Evolutionary conservation across 1,140 invertebrate species (phyloP).

Genomic region (Epicauta chinensis): DNA sequence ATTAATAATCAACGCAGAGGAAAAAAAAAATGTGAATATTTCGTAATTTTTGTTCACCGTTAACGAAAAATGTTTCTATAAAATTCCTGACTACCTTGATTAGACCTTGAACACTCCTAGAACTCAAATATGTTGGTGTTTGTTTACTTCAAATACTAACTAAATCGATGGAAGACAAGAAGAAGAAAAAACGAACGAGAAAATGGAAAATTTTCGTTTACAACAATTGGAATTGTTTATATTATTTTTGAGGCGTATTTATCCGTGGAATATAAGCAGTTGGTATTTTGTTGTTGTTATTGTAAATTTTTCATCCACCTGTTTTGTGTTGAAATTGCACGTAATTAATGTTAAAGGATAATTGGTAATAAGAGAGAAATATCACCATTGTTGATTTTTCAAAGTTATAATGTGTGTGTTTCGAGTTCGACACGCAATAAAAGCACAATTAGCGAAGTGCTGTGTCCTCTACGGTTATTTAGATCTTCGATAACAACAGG

Average conservation of each 20-base stretch:
- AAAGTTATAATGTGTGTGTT: slow-evolving; percentile 8
- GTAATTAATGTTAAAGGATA: no score
- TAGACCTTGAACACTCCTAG: slow-evolving; percentile 28
- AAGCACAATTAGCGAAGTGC: slow-evolving; percentile 31
- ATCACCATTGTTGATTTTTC: no score
- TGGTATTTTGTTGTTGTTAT: no score
- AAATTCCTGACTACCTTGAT: slow-evolving; percentile 30
- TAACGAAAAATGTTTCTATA: slow-evolving; percentile 29
- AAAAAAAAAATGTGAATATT: slow-evolving; percentile 7
- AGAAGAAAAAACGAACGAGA: neutral
- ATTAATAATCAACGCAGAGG: no score
- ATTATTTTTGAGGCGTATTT: slow-evolving; percentile 17
- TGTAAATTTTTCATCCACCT: no score
- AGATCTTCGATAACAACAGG: slow-evolving; percentile 30
- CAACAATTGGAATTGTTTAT: slow-evolving; percentile 23
- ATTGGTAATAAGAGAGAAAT: no score
- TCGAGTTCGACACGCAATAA: slow-evolving; percentile 28
- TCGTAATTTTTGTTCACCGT: slow-evolving; percentile 32
- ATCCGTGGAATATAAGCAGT: no score
- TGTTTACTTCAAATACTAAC: slow-evolving; percentile 12
- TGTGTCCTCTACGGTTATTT: slow-evolving; percentile 36
- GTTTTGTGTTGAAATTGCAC: no score
- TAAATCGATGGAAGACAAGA: neutral
- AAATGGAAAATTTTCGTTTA: slow-evolving; percentile 15
- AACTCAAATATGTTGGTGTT: slow-evolving; percentile 15